These are phyloP conservation scores for Somateria mollissima DNA, from an alignment of 2,797 vertebrate species.

Conservation along the genomic window DNA sequence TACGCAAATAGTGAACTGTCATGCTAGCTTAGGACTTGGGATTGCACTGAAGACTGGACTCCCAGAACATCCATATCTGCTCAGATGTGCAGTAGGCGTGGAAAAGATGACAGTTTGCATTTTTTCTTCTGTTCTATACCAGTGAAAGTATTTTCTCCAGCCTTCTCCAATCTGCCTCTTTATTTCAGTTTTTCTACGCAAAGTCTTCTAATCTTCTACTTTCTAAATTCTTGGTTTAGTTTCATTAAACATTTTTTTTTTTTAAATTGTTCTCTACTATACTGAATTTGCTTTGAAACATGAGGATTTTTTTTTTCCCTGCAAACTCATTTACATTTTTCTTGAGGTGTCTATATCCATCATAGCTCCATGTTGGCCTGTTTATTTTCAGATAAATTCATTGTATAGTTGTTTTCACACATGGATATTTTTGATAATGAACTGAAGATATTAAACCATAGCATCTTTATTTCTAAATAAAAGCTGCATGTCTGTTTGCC, in stretches of 20 bases:
- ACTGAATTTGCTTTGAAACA: background rate
- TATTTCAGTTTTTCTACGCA: background rate
- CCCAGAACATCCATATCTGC: background rate
- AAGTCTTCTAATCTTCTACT: background rate
- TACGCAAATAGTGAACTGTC: background rate
- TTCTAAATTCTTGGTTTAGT: background rate
- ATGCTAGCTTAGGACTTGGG: background rate
- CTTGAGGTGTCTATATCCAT: background rate
- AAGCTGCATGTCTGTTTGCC: background rate
- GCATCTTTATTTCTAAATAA: background rate
- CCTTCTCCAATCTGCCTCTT: background rate
- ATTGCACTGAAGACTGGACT: background rate
- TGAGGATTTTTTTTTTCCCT: background rate
- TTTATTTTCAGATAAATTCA: background rate
- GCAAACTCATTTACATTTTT: background rate
- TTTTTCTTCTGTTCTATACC: background rate
- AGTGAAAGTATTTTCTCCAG: background rate
- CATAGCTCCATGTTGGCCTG: background rate
- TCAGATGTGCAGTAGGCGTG: fast-evolving
- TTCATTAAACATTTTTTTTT: background rate
- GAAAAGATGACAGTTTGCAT: background rate
- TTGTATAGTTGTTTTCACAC: background rate
- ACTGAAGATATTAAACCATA: background rate
- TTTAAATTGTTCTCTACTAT: background rate
- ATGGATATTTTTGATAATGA: background rate